Conservation (phyloP, 2,113 vertebrate species). For the Solea solea region DNA sequence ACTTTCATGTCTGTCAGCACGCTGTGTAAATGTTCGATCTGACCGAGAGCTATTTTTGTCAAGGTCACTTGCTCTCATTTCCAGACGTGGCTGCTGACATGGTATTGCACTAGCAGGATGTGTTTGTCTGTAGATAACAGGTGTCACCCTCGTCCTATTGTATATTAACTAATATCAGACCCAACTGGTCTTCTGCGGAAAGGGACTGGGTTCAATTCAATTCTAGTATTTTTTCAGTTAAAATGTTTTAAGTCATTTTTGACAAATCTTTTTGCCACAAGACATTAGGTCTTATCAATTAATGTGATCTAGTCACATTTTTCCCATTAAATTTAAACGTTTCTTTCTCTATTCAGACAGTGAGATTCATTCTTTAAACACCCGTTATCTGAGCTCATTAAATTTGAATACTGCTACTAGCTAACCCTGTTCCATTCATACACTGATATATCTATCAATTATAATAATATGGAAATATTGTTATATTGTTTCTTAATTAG, state of each 20-base stretch:
- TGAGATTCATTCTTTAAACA: neutral
- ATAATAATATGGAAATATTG: too few relatives aligned
- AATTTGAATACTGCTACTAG: too few relatives aligned
- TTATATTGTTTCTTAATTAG: too few relatives aligned
- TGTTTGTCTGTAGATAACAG: slow-evolving; percentile 48
- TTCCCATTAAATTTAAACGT: neutral
- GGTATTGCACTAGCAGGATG: slow-evolving; percentile 16
- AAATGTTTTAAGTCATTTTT: too few relatives aligned
- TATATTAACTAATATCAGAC: slow-evolving; percentile 30
- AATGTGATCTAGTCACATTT: neutral
- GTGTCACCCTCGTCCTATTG: neutral
- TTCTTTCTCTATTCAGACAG: neutral
- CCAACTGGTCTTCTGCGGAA: neutral
- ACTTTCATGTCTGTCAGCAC: slow-evolving; percentile 2
- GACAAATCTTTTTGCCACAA: neutral
- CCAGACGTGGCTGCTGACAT: slow-evolving; percentile 38
- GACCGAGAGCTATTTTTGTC: slow-evolving; percentile 54
- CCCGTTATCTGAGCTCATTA: too few relatives aligned
- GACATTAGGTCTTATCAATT: neutral
- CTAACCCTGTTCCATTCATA: too few relatives aligned
- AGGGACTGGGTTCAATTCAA: neutral
- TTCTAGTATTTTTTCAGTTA: too few relatives aligned
- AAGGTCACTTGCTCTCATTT: slow-evolving; percentile 54
- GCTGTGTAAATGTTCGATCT: slow-evolving; percentile 18
- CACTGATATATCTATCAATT: too few relatives aligned